These are phyloP conservation scores for Bradysia coprophila DNA, from an alignment of 1,140 invertebrate species.

Conservation along the genomic window DNA sequence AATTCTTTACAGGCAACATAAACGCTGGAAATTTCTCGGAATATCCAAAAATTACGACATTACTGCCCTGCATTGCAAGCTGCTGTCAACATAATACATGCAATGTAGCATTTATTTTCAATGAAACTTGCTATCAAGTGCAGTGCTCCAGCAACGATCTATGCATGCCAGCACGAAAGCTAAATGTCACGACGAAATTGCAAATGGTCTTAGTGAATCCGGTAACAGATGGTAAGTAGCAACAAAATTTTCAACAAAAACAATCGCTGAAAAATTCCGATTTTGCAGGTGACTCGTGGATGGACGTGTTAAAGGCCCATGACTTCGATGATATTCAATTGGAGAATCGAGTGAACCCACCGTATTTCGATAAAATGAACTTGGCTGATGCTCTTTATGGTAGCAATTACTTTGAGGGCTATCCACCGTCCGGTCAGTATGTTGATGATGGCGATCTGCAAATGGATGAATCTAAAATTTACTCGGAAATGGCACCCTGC, in stretches of 20 bases:
- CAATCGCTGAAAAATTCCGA: not conserved
- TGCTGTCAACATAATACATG: constrained; percentile 31
- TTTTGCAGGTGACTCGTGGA: constrained; percentile 25
- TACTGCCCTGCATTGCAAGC: not conserved
- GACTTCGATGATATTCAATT: no score
- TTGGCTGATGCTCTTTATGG: no score
- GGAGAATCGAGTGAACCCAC: no score
- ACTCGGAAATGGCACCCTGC: constrained; percentile 17
- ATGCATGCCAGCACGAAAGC: constrained; percentile 41
- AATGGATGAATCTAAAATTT: not conserved
- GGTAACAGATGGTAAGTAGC: constrained; percentile 23
- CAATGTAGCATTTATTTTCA: constrained; percentile 61
- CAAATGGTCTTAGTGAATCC: constrained; percentile 61
- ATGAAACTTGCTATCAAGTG: constrained; percentile 56
- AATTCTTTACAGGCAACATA: not conserved
- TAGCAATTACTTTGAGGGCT: no score
- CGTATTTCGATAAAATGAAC: no score
- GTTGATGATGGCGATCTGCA: constrained; percentile 1
- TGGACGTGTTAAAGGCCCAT: constrained; percentile 25
- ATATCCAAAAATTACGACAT: not conserved
- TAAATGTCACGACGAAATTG: constrained; percentile 33
- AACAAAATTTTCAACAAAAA: constrained; percentile 1
- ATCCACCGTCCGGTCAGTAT: no score
- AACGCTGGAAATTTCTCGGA: constrained; percentile 1
- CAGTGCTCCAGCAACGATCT: constrained; percentile 46